Conservation (phyloP, 2,113 vertebrate species). For the Onychorhynchus coronatus region DNA sequence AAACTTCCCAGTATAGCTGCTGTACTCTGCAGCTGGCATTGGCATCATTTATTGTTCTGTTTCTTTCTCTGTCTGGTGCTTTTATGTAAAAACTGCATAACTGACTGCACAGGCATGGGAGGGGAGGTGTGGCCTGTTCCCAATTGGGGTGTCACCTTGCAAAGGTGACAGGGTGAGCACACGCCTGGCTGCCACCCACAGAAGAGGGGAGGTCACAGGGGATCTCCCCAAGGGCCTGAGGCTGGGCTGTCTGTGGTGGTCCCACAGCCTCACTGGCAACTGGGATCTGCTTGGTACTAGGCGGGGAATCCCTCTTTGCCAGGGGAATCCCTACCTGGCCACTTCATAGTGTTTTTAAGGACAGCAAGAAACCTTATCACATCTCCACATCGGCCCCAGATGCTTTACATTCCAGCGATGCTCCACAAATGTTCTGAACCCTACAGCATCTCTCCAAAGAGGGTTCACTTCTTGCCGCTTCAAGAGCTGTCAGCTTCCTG, state of each 20-base stretch:
- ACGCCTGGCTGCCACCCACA: fast-evolving
- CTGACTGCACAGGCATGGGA: not conserved
- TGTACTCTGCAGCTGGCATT: fast-evolving
- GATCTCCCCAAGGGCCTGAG: not conserved
- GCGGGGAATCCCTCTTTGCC: not conserved
- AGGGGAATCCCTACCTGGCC: slow-evolving; percentile 41
- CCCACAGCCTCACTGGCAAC: not conserved
- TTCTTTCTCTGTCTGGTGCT: not conserved
- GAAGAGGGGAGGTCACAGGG: not conserved
- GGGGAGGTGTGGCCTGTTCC: not conserved
- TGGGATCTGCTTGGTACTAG: not conserved
- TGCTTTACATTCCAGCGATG: slow-evolving; percentile 32
- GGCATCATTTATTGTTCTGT: not conserved
- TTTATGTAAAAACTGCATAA: not conserved
- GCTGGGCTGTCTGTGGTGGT: not conserved
- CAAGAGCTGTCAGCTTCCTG: not conserved
- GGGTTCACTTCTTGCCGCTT: not conserved
- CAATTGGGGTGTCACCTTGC: not conserved
- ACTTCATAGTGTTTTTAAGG: slow-evolving; percentile 46
- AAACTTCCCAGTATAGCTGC: fast-evolving
- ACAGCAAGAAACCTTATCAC: slow-evolving; percentile 22
- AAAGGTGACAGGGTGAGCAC: not conserved
- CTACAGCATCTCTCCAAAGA: not conserved
- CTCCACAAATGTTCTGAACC: not conserved
- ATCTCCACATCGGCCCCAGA: slow-evolving; percentile 17